Conservation (phyloP, 30 jellyfish, hydroid and myxozoan genomes). For the Cassiopea andromeda region DNA sequence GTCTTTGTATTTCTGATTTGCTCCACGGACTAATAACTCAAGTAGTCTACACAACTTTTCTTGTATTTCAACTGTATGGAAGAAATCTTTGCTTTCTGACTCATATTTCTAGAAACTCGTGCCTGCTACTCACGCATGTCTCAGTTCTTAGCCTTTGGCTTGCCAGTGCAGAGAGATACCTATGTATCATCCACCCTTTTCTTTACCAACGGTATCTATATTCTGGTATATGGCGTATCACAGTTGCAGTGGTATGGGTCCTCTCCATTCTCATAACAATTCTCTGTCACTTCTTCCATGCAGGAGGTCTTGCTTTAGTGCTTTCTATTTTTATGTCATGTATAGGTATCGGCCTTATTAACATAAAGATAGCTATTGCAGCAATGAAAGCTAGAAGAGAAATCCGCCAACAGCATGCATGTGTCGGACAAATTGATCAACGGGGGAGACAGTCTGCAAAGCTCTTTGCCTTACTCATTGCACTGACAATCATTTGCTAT, state of each 20-base stretch:
- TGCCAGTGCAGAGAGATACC: constrained; percentile 39
- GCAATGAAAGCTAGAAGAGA: constrained; percentile 11
- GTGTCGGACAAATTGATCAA: not conserved
- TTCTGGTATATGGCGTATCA: not conserved
- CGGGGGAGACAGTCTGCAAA: constrained; percentile 14
- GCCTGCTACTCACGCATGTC: not conserved
- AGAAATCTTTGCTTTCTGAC: not conserved
- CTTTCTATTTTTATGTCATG: not conserved
- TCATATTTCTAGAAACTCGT: not conserved
- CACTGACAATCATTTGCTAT: constrained; percentile 14
- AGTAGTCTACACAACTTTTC: not conserved
- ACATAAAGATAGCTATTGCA: not conserved
- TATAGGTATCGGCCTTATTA: not conserved
- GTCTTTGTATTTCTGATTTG: constrained; percentile 5
- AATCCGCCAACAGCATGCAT: constrained; percentile 18
- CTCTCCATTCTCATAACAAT: not conserved
- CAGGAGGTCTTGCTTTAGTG: not conserved
- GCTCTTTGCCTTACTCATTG: constrained; percentile 18
- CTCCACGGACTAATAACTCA: not conserved
- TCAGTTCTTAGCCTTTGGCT: constrained; percentile 7
- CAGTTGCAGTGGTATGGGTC: constrained; percentile 1
- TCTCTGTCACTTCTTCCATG: not conserved
- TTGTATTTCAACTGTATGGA: constrained; percentile 9
- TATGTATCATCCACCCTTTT: constrained; percentile 23
- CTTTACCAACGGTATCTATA: not conserved